Evolutionary conservation across 2,113 vertebrate genomes (phyloP), one percentile per base, ranked within the genome.

Genomic region (Corythornis vintsioides): DNA sequence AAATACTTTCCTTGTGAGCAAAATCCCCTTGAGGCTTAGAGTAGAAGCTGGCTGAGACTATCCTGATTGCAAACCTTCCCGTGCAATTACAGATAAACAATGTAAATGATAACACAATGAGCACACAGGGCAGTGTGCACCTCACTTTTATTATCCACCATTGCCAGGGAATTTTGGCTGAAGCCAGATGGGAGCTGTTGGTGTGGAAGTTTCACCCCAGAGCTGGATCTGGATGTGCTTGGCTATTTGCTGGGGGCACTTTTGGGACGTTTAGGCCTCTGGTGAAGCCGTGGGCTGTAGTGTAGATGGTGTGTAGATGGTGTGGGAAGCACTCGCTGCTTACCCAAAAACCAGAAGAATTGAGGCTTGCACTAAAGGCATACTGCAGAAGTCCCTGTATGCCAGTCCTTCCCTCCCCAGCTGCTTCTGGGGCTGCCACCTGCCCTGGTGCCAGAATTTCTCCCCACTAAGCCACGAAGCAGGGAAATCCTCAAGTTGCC

Each of bases 61-160:
- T 83, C 96, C 95, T 96, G 92, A 85, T 89, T 89, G 92, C 77
- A 75, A 80, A 92, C 85, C 95, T 90, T 96, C 65, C 93, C 43
- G 3, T 77, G 90, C 93, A 94, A 88, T 95, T 95, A 70, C 90
- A 93, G 92, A 88, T 95, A 88, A 93, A 90, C 93, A 94, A 13
- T 73, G 94, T 59, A 88, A 90, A 59, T 73, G 90, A 59, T 78
- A 93, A 93, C 66, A 55, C 19, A 38, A 14, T 13, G 94, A 89
- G 88, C 69, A 29, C 59, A 61, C 40, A 50, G 78, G 81, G 74
- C 86, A 16, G 8, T 3, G 63, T 93, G 93, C 83, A 17, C 73
- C 53, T 66, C 10, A 15, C 12, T 84, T 93, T 95, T 86, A 55
- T 91, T 86, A 47, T 91, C 88, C 1, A 1, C 65, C 60, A 25